These are phyloP conservation scores for Drosophila funebris DNA, from an alignment of 1,140 invertebrate genomes.

Conservation along the genomic window DNA sequence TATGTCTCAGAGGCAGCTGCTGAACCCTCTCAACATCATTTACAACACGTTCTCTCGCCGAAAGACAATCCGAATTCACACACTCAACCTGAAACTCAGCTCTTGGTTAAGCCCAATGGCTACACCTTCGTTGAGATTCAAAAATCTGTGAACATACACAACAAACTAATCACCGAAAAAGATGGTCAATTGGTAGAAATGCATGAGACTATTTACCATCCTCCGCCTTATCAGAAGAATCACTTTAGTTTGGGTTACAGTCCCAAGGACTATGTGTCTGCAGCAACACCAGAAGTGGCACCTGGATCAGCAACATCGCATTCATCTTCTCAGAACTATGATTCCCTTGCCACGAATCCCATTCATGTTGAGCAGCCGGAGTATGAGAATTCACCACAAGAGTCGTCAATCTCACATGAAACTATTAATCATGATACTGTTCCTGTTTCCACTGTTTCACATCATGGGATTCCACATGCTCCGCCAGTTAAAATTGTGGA, in stretches of 20 bases:
- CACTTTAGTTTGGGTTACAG: conserved; percentile 12
- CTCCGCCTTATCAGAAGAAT: conserved; percentile 41
- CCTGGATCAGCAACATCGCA: neutral
- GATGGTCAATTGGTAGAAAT: conserved; percentile 72
- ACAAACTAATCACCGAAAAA: conserved; percentile 79
- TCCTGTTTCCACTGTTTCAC: conserved; percentile 1
- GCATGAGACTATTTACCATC: conserved; percentile 78
- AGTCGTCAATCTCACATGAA: conserved; percentile 48
- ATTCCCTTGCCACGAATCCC: conserved; percentile 61
- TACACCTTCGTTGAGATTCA: conserved; percentile 86
- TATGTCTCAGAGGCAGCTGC: conserved; percentile 65
- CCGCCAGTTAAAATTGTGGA: conserved; percentile 50
- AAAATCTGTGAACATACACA: conserved; percentile 85
- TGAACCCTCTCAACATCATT: conserved; percentile 54
- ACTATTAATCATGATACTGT: conserved; percentile 33
- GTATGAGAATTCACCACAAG: conserved; percentile 59
- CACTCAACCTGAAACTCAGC: conserved; percentile 9
- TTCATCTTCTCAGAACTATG: conserved; percentile 29
- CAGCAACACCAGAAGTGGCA: neutral
- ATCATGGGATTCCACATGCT: neutral
- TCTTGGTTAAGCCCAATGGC: conserved; percentile 60
- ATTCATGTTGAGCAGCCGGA: conserved; percentile 70
- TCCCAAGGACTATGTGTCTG: conserved; percentile 32
- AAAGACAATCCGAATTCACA: neutral
- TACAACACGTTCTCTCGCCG: conserved; percentile 41